phyloP scores from a whole-genome alignment of 2,888 invertebrate genomes.

The Pachydiplax longipennis region DNA sequence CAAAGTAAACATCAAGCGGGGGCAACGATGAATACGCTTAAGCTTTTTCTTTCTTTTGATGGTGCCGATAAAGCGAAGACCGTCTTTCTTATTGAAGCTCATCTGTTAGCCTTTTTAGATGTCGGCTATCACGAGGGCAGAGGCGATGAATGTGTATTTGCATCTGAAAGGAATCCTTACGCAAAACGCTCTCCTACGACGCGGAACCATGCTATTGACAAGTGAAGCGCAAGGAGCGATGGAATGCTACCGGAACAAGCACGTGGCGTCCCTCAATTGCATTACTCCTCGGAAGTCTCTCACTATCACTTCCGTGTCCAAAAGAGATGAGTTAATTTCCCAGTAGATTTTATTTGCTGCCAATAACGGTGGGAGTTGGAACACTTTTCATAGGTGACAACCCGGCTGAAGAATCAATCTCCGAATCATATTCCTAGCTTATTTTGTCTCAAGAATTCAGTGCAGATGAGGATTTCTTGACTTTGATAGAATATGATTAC shows the following conservation, averaged over 20 bases:
- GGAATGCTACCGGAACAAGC: neutral
- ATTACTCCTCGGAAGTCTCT: neutral
- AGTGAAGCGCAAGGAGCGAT: neutral
- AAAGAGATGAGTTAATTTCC: no score
- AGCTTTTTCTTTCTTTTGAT: neutral
- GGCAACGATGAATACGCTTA: neutral
- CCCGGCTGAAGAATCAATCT: no score
- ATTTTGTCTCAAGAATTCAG: no score
- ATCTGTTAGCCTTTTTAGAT: neutral
- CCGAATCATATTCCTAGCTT: no score
- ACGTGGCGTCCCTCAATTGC: neutral
- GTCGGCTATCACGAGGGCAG: neutral
- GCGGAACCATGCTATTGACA: neutral
- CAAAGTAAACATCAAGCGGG: neutral
- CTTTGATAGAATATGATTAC: no score
- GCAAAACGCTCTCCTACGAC: neutral
- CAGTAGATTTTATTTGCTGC: no score
- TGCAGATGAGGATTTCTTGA: no score
- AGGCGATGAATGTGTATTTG: neutral
- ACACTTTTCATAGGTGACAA: no score
- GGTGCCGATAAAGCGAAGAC: neutral
- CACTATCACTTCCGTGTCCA: no score
- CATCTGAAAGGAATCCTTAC: constrained; percentile 1
- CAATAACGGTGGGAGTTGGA: no score
- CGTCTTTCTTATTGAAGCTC: neutral